Percentiles rank a stretch among this genome's conserved stretches.
Evolutionary conservation across 2,797 vertebrate species (phyloP).

Genomic region (Lagothrix lagotricha): DNA sequence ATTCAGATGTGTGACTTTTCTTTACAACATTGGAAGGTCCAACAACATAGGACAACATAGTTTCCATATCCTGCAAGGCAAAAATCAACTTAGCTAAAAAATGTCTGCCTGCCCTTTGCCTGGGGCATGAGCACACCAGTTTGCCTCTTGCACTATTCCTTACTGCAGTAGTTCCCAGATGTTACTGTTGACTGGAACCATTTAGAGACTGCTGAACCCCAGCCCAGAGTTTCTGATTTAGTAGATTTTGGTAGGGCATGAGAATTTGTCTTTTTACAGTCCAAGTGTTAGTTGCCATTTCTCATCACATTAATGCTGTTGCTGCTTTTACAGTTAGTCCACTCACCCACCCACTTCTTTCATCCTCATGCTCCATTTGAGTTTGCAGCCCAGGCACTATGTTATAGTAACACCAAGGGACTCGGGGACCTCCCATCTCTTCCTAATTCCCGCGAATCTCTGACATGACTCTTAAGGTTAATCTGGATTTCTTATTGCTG

Average conservation of each 20-base stretch:
- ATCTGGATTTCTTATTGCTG: background rate
- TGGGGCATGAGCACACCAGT: background rate
- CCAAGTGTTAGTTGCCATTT: background rate
- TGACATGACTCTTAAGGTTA: constrained; percentile 1
- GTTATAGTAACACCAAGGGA: background rate
- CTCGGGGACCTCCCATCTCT: background rate
- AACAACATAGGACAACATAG: background rate
- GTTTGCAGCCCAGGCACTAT: background rate
- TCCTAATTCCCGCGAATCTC: constrained; percentile 6
- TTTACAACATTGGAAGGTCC: background rate
- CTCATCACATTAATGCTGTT: background rate
- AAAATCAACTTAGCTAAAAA: constrained; percentile 24
- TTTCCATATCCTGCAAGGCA: background rate
- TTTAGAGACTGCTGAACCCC: background rate
- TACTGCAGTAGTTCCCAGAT: background rate
- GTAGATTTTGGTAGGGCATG: background rate
- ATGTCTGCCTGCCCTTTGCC: background rate
- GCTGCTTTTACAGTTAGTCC: background rate
- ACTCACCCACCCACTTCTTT: background rate
- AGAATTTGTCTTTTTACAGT: background rate
- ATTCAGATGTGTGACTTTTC: background rate
- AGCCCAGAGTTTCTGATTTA: constrained; percentile 33
- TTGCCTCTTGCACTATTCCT: background rate
- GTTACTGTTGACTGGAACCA: background rate
- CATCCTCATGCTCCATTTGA: background rate